Conservation (phyloP, 2,888 invertebrate species). For the Ennomos erosarius region DNA sequence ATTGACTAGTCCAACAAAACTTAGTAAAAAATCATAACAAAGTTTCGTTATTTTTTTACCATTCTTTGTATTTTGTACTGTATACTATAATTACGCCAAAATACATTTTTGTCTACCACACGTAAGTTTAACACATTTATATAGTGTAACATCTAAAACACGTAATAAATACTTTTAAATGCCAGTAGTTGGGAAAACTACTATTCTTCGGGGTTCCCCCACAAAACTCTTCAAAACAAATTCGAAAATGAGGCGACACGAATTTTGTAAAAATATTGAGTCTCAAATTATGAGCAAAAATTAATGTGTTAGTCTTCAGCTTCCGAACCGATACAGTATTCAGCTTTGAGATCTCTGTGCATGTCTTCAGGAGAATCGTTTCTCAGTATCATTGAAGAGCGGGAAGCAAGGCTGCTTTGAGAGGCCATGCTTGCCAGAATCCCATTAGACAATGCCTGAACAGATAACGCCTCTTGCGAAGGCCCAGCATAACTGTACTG, state of each 20-base stretch:
- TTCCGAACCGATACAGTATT: conserved; percentile 74
- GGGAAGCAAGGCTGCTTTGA: conserved; percentile 64
- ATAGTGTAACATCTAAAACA: conserved; percentile 52
- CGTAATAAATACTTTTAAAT: conserved; percentile 41
- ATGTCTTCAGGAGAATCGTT: conserved; percentile 75
- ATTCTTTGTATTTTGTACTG: conserved; percentile 40
- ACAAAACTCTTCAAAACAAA: conserved; percentile 17
- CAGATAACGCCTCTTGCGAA: conserved; percentile 76
- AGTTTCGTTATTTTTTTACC: conserved; percentile 27
- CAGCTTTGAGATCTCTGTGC: conserved; percentile 69
- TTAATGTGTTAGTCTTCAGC: conserved; percentile 62
- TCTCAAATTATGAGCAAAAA: conserved; percentile 22
- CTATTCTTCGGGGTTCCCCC: neutral
- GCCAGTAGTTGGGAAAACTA: conserved; percentile 17
- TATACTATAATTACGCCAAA: conserved; percentile 36
- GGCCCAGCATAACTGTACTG: conserved; percentile 81
- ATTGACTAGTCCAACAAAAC: conserved; percentile 55
- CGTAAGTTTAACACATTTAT: conserved; percentile 44
- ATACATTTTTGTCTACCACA: conserved; percentile 34
- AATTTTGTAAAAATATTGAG: conserved; percentile 9
- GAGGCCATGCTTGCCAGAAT: conserved; percentile 77
- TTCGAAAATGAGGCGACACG: conserved; percentile 17
- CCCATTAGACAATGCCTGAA: conserved; percentile 78
- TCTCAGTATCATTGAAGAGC: conserved; percentile 57
- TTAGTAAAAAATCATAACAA: conserved; percentile 5